Evolutionary conservation across 2,888 invertebrate genomes (phyloP).

Genomic region (Drosophila mayaguana): DNA sequence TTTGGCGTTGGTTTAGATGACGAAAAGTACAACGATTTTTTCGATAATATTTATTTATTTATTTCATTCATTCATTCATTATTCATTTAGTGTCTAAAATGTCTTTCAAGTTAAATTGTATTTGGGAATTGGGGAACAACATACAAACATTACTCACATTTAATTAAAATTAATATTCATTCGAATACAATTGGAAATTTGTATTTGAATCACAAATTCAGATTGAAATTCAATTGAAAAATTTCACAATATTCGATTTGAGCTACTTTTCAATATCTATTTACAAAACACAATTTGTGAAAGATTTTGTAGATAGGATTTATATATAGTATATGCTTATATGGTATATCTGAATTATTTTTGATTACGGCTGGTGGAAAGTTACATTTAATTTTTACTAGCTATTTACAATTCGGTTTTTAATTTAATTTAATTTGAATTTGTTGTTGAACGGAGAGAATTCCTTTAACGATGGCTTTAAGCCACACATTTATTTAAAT

Average conservation of each 20-base stretch:
- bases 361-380: constrained; percentile 59
- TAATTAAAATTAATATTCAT: constrained; percentile 56
- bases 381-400: constrained; percentile 63
- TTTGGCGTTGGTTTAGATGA: too few relatives aligned
- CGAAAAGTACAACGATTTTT: constrained; percentile 15
- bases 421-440: neutral
- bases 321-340: constrained; percentile 13
- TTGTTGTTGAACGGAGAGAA: constrained; percentile 33
- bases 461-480: constrained; percentile 48
- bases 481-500: constrained; percentile 53
- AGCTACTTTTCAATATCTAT: constrained; percentile 66
- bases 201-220: constrained; percentile 63
- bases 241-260: constrained; percentile 39
- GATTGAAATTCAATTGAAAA: constrained; percentile 55
- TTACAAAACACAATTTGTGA: constrained; percentile 55
- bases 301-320: constrained; percentile 26
- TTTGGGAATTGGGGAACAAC: constrained; percentile 64
- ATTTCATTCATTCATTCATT: constrained; percentile 56
- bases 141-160: constrained; percentile 79
- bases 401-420: constrained; percentile 58
- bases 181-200: constrained; percentile 62
- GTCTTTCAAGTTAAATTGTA: constrained; percentile 40
- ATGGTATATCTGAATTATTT: constrained; percentile 29
- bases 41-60: constrained; percentile 64
- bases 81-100: constrained; percentile 41